Evolutionary conservation across 2,113 vertebrate genomes (phyloP), one percentile per base, ranked within the genome.

Genomic region (Amphilophus citrinellus): DNA sequence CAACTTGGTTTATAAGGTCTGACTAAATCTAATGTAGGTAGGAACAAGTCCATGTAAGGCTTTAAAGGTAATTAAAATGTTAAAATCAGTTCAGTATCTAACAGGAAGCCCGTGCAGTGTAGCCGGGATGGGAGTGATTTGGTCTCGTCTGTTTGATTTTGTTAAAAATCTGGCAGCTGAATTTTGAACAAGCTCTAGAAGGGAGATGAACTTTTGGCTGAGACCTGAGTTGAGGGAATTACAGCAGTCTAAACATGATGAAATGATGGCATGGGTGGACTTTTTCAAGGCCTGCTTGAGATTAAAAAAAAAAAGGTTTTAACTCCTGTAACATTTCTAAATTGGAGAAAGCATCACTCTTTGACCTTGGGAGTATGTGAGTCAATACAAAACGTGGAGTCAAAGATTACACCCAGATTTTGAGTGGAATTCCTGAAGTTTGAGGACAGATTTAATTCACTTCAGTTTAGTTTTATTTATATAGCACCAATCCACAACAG

Each of bases 221-320:
- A 53, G 66, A 53, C 66, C 44, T 24, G 17, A 71, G 17, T 71
- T 71, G 66, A 71, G 24, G 44, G 24, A 71, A 53, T 71, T 53
- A 53, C 44, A 53, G 10, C 30, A 71, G 17, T 71, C 66, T 50
- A 71, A 71, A 71, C 44, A 71, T 32, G 66, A 71, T 50, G 66
- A 71, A 44, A 71, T 32, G 44, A 17, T 30, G 44, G 44, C 44
- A 71, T 20, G 66, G 6, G 50, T 53, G 17, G 17, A 71, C 66
- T 53, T 71, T 71, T 20, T 71, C 66, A 71, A 53, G 50, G 10
- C 15, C 17, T 2, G 6, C 66, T 53, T 53, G 17, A 71, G 44
- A 71, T 50, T 27, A 24, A 42, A 68, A 68, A 68, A 44, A 47
- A 68, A 53, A 13, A 20, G 6, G 15, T 71, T 15, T 71, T 13